A percentile compares a stretch with the other conserved stretches of the same genome.
Conservation (phyloP, 2,888 invertebrate genomes). For the Hofmannophila pseudospretella region DNA sequence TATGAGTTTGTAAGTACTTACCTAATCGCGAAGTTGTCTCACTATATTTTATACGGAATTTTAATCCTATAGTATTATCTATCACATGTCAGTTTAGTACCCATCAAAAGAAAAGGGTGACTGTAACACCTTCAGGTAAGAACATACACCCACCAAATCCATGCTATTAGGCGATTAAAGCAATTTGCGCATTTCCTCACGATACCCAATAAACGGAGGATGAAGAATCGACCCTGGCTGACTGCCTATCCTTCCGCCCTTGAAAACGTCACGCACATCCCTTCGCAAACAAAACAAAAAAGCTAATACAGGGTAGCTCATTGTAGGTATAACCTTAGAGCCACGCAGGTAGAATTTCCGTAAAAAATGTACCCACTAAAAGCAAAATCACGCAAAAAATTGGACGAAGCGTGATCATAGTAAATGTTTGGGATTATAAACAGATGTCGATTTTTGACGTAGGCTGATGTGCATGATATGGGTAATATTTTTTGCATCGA, state of each 20-base stretch:
- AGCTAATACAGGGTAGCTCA: slow-evolving; percentile 37
- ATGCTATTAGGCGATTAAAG: slow-evolving; percentile 31
- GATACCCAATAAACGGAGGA: slow-evolving; percentile 51
- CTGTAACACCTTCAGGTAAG: slow-evolving; percentile 11
- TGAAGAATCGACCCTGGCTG: slow-evolving; percentile 41
- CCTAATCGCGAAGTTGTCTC: no score
- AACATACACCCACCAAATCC: slow-evolving; percentile 14
- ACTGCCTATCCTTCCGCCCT: slow-evolving; percentile 72
- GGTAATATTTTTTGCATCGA: slow-evolving; percentile 34
- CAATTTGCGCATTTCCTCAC: slow-evolving; percentile 63
- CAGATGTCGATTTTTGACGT: slow-evolving; percentile 59
- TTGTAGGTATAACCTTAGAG: slow-evolving; percentile 53
- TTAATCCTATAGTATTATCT: no score
- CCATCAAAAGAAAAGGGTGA: not conserved
- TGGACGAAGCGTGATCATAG: slow-evolving; percentile 54
- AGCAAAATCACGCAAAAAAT: slow-evolving; percentile 52
- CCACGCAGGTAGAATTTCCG: slow-evolving; percentile 61
- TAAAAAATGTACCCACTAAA: slow-evolving; percentile 45
- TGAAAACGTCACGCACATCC: slow-evolving; percentile 69
- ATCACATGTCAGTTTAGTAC: no score
- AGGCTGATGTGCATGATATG: slow-evolving; percentile 44
- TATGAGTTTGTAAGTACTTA: no score
- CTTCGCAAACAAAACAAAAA: slow-evolving; percentile 55
- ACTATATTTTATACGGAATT: no score
- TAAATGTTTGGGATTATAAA: slow-evolving; percentile 57